These are phyloP conservation scores for Hormiphora californensis DNA, from an alignment of 37 sponge, comb jelly and placozoan genomes.

Conservation along the genomic window DNA sequence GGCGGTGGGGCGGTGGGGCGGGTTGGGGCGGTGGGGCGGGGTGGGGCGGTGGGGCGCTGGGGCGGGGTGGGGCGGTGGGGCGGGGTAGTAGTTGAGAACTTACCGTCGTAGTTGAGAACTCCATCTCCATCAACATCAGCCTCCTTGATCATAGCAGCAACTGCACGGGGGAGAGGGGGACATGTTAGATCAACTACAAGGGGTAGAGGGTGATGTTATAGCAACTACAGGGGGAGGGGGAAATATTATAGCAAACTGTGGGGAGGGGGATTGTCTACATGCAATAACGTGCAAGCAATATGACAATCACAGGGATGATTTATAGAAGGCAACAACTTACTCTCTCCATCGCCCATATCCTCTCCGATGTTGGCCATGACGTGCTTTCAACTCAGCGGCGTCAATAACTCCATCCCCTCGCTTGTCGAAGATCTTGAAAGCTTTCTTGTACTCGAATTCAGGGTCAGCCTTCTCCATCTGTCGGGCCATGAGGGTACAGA, in stretches of 20 bases:
- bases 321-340: too few relatives aligned
- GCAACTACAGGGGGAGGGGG: too few relatives aligned
- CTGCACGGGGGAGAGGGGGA: neutral
- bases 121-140: constrained; percentile 53
- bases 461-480: constrained; percentile 54
- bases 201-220: too few relatives aligned
- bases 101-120: constrained; percentile 30
- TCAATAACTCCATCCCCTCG: neutral
- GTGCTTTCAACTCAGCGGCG: constrained; percentile 25
- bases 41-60: too few relatives aligned
- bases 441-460: constrained; percentile 42
- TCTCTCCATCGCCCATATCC: constrained; percentile 41
- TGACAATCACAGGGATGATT: too few relatives aligned
- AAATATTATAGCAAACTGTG: too few relatives aligned
- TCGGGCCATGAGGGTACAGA: constrained; percentile 53
- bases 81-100: too few relatives aligned
- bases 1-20: too few relatives aligned
- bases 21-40: too few relatives aligned
- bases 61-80: too few relatives aligned
- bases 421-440: constrained; percentile 52
- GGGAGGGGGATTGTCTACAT: too few relatives aligned
- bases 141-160: constrained; percentile 31
- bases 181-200: neutral
- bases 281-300: too few relatives aligned
- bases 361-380: constrained; percentile 42